Evolutionary conservation across 2,888 invertebrate species (phyloP).

Genomic region (Stegophylla sp.): DNA sequence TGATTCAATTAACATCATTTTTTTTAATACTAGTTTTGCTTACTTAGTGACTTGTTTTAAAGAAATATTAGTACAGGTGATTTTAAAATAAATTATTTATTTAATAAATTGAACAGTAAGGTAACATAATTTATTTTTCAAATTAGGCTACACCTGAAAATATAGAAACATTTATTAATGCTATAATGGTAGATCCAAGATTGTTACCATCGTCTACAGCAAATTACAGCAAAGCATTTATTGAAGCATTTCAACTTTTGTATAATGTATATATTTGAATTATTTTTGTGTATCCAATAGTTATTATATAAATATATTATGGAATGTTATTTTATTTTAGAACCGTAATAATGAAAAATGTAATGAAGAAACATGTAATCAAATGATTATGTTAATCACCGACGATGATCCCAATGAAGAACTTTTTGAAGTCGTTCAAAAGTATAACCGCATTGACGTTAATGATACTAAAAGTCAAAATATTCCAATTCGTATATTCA

Average conservation of each 20-base stretch:
- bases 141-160: slow-evolving; percentile 85
- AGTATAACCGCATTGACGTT: slow-evolving; percentile 75
- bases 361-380: slow-evolving; percentile 74
- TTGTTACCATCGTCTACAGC: slow-evolving; percentile 80
- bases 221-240: slow-evolving; percentile 82
- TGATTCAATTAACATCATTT: slow-evolving; percentile 93
- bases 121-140: slow-evolving; percentile 13
- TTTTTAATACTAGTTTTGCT: slow-evolving; percentile 76
- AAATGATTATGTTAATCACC: slow-evolving; percentile 94
- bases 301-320: not conserved
- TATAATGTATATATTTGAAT: slow-evolving; percentile 70
- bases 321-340: slow-evolving; percentile 15
- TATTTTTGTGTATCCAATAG: not conserved
- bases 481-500: slow-evolving; percentile 93
- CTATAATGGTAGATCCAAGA: slow-evolving; percentile 67
- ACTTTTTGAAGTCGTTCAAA: slow-evolving; percentile 82
- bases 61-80: slow-evolving; percentile 77
- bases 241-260: slow-evolving; percentile 82
- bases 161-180: slow-evolving; percentile 75
- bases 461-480: slow-evolving; percentile 70
- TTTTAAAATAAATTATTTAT: not conserved
- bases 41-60: slow-evolving; percentile 85
- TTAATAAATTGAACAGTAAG: not conserved
- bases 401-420: slow-evolving; percentile 87
- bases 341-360: slow-evolving; percentile 29